Evolutionary conservation across 2,113 vertebrate species (phyloP).

Genomic region (Ornithorhynchus anatinus): DNA sequence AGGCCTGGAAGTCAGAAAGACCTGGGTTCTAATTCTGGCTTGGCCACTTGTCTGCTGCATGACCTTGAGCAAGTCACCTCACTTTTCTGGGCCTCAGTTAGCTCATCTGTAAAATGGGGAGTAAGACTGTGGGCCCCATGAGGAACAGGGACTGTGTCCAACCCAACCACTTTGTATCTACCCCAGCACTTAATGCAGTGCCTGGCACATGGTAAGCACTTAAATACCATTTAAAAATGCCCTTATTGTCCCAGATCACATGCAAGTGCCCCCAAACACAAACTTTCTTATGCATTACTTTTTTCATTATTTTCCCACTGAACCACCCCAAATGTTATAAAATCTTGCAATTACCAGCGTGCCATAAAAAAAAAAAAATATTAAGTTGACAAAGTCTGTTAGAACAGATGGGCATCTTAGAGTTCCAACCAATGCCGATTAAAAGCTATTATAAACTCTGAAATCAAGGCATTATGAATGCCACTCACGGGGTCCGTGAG

Average conservation of each 20-base stretch:
- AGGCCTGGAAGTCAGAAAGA: too few relatives aligned
- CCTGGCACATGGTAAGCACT: too few relatives aligned
- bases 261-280: too few relatives aligned
- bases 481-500: slow-evolving; percentile 59
- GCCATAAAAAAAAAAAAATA: slow-evolving; percentile 72
- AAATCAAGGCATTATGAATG: slow-evolving; percentile 70
- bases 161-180: too few relatives aligned
- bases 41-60: background rate
- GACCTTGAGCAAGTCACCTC: slow-evolving; percentile 1
- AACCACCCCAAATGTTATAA: slow-evolving; percentile 49
- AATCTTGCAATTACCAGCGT: slow-evolving; percentile 66
- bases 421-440: slow-evolving; percentile 62
- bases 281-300: slow-evolving; percentile 65
- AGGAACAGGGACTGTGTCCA: too few relatives aligned
- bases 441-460: slow-evolving; percentile 62
- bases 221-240: slow-evolving; percentile 38
- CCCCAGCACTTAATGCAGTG: too few relatives aligned
- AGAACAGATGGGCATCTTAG: slow-evolving; percentile 50
- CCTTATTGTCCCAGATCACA: too few relatives aligned
- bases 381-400: slow-evolving; percentile 63
- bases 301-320: slow-evolving; percentile 51
- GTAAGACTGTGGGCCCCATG: too few relatives aligned
- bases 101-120: too few relatives aligned
- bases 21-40: too few relatives aligned
- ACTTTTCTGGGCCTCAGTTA: too few relatives aligned